A percentile compares a stretch with the other conserved stretches of the same genome.
phyloP scores from a whole-genome alignment of 2,797 vertebrate genomes.

The Furcifer pardalis region DNA sequence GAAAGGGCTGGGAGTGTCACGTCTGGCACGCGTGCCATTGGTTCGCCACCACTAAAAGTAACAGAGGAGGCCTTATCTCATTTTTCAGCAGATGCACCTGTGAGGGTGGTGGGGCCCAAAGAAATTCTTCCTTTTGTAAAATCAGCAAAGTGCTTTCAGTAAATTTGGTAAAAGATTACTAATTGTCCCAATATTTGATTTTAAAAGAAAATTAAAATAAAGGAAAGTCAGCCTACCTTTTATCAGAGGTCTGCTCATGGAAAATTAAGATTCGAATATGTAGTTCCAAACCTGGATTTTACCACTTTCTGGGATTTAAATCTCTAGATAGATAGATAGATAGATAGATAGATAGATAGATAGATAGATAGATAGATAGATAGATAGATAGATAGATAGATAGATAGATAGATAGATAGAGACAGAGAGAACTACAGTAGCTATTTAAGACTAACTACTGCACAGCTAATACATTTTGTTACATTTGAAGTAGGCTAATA shows the following conservation, averaged over 20 bases:
- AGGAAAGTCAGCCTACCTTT: neutral
- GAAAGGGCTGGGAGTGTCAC: no score
- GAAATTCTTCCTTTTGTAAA: no score
- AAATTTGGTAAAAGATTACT: neutral
- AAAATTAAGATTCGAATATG: slow-evolving; percentile 3
- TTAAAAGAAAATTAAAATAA: neutral
- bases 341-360: no score
- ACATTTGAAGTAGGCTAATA: slow-evolving; percentile 1
- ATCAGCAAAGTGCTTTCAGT: neutral
- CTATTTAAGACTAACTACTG: neutral
- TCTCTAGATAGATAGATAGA: no score
- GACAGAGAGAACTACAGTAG: neutral
- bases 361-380: no score
- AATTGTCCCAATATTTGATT: neutral
- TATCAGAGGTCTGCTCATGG: neutral
- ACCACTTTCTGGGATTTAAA: neutral
- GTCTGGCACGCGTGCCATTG: no score
- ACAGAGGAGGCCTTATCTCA: no score
- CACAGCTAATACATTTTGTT: neutral
- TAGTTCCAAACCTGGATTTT: neutral
- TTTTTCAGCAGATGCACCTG: no score
- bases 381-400: no score
- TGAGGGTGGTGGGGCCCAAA: no score
- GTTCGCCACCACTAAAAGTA: no score
- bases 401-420: no score